A percentile compares a stretch with the other conserved stretches of the same genome.
Evolutionary conservation across 35 echinoderm and acorn worm genomes (phyloP).

Genomic region (Ophiothrix spiculata): DNA sequence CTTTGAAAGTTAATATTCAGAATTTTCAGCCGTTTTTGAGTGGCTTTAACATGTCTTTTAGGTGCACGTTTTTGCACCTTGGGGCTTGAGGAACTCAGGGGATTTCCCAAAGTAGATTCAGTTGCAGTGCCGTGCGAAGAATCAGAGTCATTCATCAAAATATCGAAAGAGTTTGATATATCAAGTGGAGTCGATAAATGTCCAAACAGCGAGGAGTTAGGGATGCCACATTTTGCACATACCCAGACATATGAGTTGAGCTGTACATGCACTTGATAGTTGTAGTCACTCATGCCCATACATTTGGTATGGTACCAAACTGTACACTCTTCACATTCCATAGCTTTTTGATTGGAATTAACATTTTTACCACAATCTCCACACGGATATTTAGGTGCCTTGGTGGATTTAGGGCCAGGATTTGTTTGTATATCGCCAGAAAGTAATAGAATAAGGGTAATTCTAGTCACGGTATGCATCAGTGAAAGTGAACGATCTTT

Average conservation of each 20-base stretch:
- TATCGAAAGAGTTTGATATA: conserved; percentile 47
- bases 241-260: conserved; percentile 36
- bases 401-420: conserved; percentile 29
- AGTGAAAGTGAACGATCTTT: not conserved
- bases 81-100: not conserved
- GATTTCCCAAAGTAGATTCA: conserved; percentile 2
- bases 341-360: conserved; percentile 48
- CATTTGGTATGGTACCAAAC: conserved; percentile 45
- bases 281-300: conserved; percentile 23
- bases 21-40: conserved; percentile 21
- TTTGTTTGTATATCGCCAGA: conserved; percentile 42
- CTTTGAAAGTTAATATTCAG: conserved; percentile 19
- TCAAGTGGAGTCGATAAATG: not conserved
- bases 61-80: not conserved
- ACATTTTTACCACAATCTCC: conserved; percentile 49
- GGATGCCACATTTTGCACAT: conserved; percentile 21
- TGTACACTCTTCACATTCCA: conserved; percentile 38
- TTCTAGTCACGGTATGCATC: not conserved
- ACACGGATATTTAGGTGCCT: conserved; percentile 48
- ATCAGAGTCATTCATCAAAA: not conserved
- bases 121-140: not conserved
- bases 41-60: not conserved
- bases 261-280: conserved; percentile 39
- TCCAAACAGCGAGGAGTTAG: conserved; percentile 10
- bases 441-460: not conserved